Evolutionary conservation across 1,140 invertebrate genomes (phyloP).

Genomic region (Globodera ellingtonae): DNA sequence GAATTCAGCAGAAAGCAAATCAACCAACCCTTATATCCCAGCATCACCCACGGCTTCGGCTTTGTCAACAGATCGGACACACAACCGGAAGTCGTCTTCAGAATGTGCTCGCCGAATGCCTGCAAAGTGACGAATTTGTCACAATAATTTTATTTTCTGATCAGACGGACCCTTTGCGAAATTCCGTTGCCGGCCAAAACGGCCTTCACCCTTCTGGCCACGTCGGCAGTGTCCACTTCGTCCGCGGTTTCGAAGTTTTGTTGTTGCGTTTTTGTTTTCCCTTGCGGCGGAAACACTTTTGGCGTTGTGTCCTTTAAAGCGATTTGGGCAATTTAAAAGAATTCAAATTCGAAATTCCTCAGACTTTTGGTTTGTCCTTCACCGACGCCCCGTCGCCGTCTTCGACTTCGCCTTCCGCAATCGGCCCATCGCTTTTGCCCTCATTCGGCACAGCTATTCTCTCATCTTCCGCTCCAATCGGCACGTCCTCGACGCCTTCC

Average conservation of each 20-base stretch:
- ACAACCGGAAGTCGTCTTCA: slow-evolving; percentile 71
- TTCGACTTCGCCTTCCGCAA: background rate
- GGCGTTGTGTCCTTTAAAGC: background rate
- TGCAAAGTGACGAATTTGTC: background rate
- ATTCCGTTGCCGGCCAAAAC: slow-evolving; percentile 35
- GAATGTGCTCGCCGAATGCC: slow-evolving; percentile 35
- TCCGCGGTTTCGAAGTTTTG: slow-evolving; percentile 31
- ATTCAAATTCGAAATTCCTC: too few species aligned
- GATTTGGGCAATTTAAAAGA: too few species aligned
- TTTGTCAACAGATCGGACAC: slow-evolving; percentile 88
- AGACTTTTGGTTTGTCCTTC: background rate
- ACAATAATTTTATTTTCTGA: background rate
- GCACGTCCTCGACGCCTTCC: background rate
- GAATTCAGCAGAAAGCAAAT: background rate
- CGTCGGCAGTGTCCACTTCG: slow-evolving; percentile 44
- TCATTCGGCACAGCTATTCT: background rate
- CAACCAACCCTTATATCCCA: slow-evolving; percentile 80
- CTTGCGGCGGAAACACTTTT: background rate
- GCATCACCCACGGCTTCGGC: slow-evolving; percentile 92
- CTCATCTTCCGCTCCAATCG: background rate
- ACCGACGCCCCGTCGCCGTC: background rate
- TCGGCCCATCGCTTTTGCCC: background rate
- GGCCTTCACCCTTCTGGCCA: slow-evolving; percentile 40
- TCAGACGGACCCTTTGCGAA: slow-evolving; percentile 28
- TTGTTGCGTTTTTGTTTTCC: slow-evolving; percentile 20